A percentile compares a stretch with the other conserved stretches of the same genome.
Conservation (phyloP, 2,888 invertebrate genomes). For the Cantharis lateralis region DNA sequence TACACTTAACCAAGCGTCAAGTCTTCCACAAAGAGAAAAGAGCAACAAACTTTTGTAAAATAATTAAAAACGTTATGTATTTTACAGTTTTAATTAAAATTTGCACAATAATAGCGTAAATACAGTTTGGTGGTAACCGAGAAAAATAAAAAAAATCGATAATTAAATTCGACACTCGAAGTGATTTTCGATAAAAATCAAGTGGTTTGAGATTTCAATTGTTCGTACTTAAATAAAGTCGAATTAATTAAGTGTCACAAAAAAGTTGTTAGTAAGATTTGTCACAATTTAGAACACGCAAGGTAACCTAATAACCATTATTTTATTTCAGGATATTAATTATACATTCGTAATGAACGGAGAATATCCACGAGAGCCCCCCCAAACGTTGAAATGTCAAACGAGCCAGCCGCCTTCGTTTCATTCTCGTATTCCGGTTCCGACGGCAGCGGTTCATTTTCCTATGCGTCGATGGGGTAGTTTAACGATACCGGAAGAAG, state of each 20-base stretch:
- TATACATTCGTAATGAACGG: constrained; percentile 31
- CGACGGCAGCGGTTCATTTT: not conserved
- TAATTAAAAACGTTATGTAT: not conserved
- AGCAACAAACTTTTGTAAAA: not conserved
- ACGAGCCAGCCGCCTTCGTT: constrained; percentile 20
- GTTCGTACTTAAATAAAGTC: not conserved
- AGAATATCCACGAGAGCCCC: constrained; percentile 25
- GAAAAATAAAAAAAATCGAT: not conserved
- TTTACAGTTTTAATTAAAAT: not conserved
- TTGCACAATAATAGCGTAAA: not conserved
- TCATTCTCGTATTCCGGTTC: constrained; percentile 29
- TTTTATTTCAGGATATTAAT: not conserved
- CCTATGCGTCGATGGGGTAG: constrained; percentile 68
- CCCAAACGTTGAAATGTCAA: constrained; percentile 17
- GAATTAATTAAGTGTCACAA: not conserved
- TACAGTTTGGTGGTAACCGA: not conserved
- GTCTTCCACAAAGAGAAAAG: not conserved
- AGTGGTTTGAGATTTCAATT: not conserved
- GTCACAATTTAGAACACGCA: not conserved
- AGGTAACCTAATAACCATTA: not conserved
- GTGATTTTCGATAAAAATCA: not conserved
- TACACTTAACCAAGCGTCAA: not conserved
- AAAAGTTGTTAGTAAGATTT: not conserved
- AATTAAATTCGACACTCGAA: not conserved
- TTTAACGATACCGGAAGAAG: constrained; percentile 56